Evolutionary conservation across 2,113 vertebrate genomes (phyloP).

Genomic region (Mandrillus leucophaeus): DNA sequence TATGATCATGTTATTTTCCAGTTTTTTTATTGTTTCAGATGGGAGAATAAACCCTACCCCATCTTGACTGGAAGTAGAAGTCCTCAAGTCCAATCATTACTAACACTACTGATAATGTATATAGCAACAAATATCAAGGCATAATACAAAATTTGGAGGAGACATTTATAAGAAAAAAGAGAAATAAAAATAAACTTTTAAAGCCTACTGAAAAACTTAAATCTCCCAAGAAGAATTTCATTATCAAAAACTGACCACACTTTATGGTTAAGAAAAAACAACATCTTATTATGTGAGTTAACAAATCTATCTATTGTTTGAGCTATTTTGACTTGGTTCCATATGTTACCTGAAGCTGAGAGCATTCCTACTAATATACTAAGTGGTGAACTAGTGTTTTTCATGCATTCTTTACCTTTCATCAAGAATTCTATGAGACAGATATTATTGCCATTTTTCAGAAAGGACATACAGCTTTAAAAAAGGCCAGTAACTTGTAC

Average conservation of each 20-base stretch:
- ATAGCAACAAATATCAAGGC: neutral
- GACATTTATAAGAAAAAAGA: neutral
- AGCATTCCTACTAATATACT: neutral
- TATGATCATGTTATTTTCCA: neutral
- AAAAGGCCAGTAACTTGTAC: neutral
- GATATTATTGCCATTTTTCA: neutral
- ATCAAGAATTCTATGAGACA: neutral
- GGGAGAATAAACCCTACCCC: neutral
- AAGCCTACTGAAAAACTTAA: neutral
- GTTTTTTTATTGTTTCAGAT: neutral
- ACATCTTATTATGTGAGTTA: neutral
- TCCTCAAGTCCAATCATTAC: slow-evolving; percentile 12
- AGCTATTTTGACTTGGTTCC: neutral
- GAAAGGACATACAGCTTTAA: neutral
- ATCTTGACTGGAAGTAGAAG: neutral
- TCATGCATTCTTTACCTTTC: neutral
- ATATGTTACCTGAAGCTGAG: neutral
- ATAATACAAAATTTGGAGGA: neutral
- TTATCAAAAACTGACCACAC: neutral
- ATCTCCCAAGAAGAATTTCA: neutral
- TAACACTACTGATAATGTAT: neutral
- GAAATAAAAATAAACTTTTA: neutral
- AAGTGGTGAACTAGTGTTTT: neutral
- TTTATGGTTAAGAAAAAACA: neutral
- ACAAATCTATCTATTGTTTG: neutral